Evolutionary conservation across 2,797 vertebrate species (phyloP).

Genomic region (Dromococcyx pavoninus): DNA sequence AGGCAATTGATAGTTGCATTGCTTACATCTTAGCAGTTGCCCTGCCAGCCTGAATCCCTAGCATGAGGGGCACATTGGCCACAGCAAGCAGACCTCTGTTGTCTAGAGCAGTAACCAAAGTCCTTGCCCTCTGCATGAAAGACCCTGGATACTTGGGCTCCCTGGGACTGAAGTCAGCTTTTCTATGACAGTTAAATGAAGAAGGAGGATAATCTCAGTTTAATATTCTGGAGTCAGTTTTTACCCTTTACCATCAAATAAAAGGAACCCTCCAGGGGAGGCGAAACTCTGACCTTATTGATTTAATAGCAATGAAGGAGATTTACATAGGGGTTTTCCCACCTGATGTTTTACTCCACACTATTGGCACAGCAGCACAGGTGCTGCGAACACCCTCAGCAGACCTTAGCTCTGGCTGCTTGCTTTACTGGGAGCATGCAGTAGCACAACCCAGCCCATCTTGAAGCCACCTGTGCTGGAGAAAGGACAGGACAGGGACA

Average conservation of each 20-base stretch:
- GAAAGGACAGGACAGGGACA: neutral
- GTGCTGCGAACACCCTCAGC: neutral
- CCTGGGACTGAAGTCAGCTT: neutral
- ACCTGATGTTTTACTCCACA: neutral
- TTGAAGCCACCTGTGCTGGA: fast-evolving
- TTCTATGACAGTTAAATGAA: neutral
- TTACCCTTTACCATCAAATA: neutral
- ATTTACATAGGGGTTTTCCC: neutral
- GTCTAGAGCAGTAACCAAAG: neutral
- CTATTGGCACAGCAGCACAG: neutral
- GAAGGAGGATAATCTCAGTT: neutral
- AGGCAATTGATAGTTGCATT: neutral
- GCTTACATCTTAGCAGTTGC: neutral
- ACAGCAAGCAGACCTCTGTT: neutral
- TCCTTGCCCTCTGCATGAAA: neutral
- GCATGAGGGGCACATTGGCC: neutral
- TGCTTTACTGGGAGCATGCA: neutral
- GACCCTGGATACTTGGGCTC: neutral
- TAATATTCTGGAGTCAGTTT: neutral
- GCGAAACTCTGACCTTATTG: neutral
- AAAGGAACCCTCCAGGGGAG: neutral
- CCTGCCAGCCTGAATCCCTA: neutral
- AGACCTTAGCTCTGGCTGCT: neutral
- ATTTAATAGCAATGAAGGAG: neutral
- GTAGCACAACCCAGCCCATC: neutral